These are phyloP conservation scores for Amyelois transitella DNA, from an alignment of 1,140 invertebrate genomes.

Conservation along the genomic window DNA sequence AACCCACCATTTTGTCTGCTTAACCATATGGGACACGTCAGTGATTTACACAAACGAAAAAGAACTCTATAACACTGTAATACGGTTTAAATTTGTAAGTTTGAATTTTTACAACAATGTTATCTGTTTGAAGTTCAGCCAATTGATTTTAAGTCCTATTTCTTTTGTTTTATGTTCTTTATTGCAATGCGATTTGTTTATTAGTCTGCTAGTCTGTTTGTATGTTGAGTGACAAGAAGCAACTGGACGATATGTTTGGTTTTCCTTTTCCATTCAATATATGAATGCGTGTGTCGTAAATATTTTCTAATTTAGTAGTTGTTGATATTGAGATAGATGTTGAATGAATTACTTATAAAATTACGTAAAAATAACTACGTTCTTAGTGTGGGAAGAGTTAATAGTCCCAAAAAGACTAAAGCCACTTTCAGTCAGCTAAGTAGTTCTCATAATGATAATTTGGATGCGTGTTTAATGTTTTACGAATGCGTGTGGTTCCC, in stretches of 20 bases:
- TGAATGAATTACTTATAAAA: too few relatives aligned
- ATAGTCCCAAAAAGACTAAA: too few relatives aligned
- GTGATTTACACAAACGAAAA: background rate
- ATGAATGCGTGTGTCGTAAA: background rate
- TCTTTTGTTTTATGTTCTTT: slow-evolving; percentile 7
- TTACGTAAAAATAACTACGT: too few relatives aligned
- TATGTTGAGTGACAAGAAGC: slow-evolving; percentile 47
- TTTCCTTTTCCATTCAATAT: slow-evolving; percentile 35
- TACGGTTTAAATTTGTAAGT: slow-evolving; percentile 28
- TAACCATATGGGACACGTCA: slow-evolving; percentile 38
- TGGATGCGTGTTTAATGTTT: too few relatives aligned
- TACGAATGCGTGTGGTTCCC: too few relatives aligned
- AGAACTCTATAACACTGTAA: background rate
- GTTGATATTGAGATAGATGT: background rate
- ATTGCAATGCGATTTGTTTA: slow-evolving; percentile 8
- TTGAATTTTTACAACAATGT: slow-evolving; percentile 12
- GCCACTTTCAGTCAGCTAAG: too few relatives aligned
- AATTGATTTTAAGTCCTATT: slow-evolving; percentile 26
- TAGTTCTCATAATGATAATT: too few relatives aligned
- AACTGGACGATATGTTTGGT: slow-evolving; percentile 48
- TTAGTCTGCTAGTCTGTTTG: slow-evolving; percentile 31
- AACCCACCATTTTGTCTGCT: slow-evolving; percentile 60
- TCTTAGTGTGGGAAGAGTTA: too few relatives aligned
- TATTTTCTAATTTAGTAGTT: background rate
- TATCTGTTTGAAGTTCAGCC: background rate